Evolutionary conservation across 2,888 invertebrate species (phyloP).

Genomic region (Leptinotarsa tumamoca): DNA sequence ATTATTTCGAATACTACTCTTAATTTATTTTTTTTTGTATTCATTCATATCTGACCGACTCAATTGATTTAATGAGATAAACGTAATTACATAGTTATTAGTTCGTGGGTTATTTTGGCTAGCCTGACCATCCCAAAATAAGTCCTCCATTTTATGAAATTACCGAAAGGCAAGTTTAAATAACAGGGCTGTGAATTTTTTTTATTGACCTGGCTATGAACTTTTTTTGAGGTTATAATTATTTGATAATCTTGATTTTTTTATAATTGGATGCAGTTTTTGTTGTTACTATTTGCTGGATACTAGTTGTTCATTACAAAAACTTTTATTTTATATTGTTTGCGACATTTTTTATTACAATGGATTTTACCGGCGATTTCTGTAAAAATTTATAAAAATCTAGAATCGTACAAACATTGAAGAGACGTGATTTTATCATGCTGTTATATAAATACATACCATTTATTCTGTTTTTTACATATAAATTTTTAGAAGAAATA

Average conservation of each 20-base stretch:
- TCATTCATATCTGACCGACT: conserved; percentile 16
- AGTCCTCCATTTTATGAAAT: conserved; percentile 6
- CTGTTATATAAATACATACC: conserved; percentile 40
- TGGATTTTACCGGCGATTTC: conserved; percentile 8
- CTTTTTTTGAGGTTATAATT: conserved; percentile 19
- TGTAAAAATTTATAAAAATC: not conserved
- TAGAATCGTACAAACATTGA: conserved; percentile 8
- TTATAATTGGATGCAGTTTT: conserved; percentile 26
- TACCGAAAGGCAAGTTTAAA: conserved; percentile 18
- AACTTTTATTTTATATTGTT: not conserved
- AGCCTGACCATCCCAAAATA: conserved; percentile 13
- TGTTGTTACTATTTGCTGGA: not conserved
- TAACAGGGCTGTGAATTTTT: conserved; percentile 27
- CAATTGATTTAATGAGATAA: conserved; percentile 8
- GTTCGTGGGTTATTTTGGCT: conserved; percentile 14
- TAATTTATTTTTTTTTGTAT: not conserved
- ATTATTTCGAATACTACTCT: not conserved
- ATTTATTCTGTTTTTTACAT: conserved; percentile 47
- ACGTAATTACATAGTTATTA: conserved; percentile 6
- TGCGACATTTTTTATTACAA: conserved; percentile 2
- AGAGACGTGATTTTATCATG: conserved; percentile 40
- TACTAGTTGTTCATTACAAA: not conserved
- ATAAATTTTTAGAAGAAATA: conserved; percentile 46
- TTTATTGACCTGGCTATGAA: conserved; percentile 24
- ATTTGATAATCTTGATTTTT: conserved; percentile 27